phyloP scores from a whole-genome alignment of 2,888 invertebrate species.

The Drosophila mimica region DNA sequence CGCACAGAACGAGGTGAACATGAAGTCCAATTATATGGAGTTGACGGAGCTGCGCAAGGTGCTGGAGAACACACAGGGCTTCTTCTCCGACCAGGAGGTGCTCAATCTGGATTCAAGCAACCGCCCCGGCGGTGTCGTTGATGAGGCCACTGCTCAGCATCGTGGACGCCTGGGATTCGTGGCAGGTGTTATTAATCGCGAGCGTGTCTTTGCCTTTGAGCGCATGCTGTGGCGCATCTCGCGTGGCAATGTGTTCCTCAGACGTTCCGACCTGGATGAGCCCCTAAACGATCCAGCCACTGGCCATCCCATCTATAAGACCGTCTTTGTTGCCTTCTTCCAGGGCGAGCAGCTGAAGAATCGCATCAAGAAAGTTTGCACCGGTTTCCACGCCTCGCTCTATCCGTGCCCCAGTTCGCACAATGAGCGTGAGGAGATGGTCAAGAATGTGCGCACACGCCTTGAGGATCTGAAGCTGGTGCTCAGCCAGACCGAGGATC shows the following conservation, averaged over 20 bases:
- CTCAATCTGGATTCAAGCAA: conserved; percentile 87
- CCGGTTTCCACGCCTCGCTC: conserved; percentile 94
- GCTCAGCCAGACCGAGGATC: conserved; percentile 93
- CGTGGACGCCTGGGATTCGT: conserved; percentile 89
- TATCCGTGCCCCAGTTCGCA: conserved; percentile 95
- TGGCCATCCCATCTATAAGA: conserved; percentile 90
- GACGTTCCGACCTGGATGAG: conserved; percentile 91
- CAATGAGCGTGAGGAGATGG: conserved; percentile 92
- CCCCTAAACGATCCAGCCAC: conserved; percentile 92
- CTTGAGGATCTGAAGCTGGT: conserved; percentile 93
- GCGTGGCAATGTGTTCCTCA: conserved; percentile 94
- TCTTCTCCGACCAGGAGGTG: conserved; percentile 85
- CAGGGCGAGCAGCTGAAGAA: conserved; percentile 95
- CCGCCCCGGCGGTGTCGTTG: conserved; percentile 89
- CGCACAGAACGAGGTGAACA: conserved; percentile 96
- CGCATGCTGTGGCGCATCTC: conserved; percentile 95
- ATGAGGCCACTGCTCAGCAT: conserved; percentile 75
- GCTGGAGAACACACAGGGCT: conserved; percentile 94
- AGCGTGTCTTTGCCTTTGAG: conserved; percentile 94
- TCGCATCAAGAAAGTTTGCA: conserved; percentile 94
- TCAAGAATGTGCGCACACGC: conserved; percentile 93
- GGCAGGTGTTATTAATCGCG: conserved; percentile 93
- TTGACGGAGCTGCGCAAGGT: conserved; percentile 97
- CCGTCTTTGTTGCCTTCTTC: conserved; percentile 93
- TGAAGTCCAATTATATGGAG: conserved; percentile 97